phyloP scores from a whole-genome alignment of 2,888 invertebrate species.

The Prosopocoilus inquinatus region DNA sequence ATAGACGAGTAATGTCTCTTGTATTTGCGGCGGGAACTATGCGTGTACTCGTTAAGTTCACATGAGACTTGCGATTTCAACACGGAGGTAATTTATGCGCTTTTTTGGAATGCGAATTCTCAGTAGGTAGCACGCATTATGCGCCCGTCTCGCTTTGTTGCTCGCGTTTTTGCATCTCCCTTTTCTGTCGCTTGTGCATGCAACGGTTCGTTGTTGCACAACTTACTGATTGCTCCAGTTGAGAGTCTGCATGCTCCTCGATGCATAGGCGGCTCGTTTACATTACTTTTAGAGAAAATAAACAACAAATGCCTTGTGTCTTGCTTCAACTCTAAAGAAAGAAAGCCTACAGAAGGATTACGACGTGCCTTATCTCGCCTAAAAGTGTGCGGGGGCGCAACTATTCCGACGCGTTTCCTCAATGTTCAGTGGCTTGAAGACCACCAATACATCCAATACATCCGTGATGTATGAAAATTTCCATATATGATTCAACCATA shows the following conservation, averaged over 20 bases:
- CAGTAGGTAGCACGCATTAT: slow-evolving; percentile 5
- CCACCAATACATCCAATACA: no score
- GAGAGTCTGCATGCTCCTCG: slow-evolving; percentile 3
- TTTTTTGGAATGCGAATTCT: slow-evolving; percentile 15
- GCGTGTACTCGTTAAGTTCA: slow-evolving; percentile 13
- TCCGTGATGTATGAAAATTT: no score
- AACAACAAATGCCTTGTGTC: no score
- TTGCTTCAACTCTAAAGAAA: no score
- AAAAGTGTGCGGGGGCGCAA: no score
- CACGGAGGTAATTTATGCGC: slow-evolving; percentile 14
- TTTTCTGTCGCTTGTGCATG: slow-evolving; percentile 16
- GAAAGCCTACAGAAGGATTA: no score
- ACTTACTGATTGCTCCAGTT: slow-evolving; percentile 24
- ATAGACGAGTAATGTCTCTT: neutral
- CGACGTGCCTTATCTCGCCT: no score
- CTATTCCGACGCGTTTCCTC: no score
- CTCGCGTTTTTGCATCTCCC: slow-evolving; percentile 3
- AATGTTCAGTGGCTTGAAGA: no score
- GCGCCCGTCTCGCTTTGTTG: slow-evolving; percentile 1
- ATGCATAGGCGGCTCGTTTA: neutral
- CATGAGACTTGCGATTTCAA: slow-evolving; percentile 21
- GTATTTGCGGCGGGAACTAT: neutral
- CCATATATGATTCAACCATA: no score
- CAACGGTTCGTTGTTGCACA: slow-evolving; percentile 19
- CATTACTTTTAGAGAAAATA: no score